Percentiles rank a stretch among this genome's conserved stretches.
Conservation (phyloP, 2,888 invertebrate species). For the Isoperla grammatica region DNA sequence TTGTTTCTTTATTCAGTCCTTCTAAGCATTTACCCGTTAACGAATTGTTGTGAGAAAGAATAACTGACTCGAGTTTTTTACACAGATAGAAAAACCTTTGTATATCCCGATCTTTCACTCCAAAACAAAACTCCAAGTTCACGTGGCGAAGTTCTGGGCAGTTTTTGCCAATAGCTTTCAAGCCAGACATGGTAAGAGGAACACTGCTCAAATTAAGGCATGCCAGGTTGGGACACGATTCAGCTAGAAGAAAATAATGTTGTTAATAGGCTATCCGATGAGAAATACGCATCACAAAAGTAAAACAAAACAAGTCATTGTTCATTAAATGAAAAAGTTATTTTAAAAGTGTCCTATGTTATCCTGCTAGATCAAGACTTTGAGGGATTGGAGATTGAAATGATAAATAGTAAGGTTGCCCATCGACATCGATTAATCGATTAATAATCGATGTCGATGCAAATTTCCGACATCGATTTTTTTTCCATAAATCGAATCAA, state of each 20-base stretch:
- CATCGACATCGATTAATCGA: no score
- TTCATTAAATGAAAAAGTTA: neutral
- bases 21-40: conserved; percentile 39
- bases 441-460: no score
- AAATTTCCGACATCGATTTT: no score
- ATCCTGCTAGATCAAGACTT: no score
- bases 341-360: neutral
- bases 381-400: no score
- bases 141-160: conserved; percentile 48
- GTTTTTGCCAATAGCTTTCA: conserved; percentile 45
- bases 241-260: conserved; percentile 20
- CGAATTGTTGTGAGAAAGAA: conserved; percentile 31
- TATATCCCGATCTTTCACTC: conserved; percentile 39
- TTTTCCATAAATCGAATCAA: no score
- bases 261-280: no score
- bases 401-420: no score
- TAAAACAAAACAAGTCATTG: neutral
- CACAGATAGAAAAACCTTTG: conserved; percentile 37
- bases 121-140: conserved; percentile 47
- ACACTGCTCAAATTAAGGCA: conserved; percentile 48
- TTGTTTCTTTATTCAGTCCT: conserved; percentile 36
- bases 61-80: conserved; percentile 37
- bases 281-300: no score
- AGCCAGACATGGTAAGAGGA: conserved; percentile 49
- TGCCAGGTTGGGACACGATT: conserved; percentile 49